A percentile compares a stretch with the other conserved stretches of the same genome.
Conservation (phyloP, 37 sponge, comb jelly and placozoan species). For the Diacarnus erythraeanus region DNA sequence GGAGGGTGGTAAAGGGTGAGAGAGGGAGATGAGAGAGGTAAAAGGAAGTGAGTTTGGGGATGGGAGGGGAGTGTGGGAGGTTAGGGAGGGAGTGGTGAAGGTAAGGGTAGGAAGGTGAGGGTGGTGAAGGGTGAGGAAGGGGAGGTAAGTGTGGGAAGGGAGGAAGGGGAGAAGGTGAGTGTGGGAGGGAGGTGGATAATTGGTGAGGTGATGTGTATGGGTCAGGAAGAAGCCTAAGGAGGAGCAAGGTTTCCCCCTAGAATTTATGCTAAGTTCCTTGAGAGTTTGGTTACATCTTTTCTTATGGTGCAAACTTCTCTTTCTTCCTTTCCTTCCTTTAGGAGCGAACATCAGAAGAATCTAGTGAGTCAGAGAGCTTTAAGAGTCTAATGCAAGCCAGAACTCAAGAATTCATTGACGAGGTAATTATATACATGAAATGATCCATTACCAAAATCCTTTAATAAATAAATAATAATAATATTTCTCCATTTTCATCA, state of each 20-base stretch:
- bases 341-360: slow-evolving; percentile 79
- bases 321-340: neutral
- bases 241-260: no score
- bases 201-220: no score
- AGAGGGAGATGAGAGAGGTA: neutral
- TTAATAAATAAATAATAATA: no score
- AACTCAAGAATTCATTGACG: slow-evolving; percentile 95
- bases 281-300: neutral
- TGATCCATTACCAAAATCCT: no score
- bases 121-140: neutral
- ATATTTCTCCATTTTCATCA: neutral
- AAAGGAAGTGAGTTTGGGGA: neutral
- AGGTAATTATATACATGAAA: no score
- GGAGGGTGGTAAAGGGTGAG: neutral
- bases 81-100: no score
- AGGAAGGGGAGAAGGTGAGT: neutral
- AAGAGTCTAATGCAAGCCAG: slow-evolving; percentile 84
- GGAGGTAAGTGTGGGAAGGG: neutral
- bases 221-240: no score
- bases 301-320: neutral
- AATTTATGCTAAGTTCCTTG: no score
- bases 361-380: slow-evolving; percentile 86
- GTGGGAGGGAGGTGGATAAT: neutral
- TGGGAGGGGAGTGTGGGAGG: neutral
- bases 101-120: no score